Conservation (phyloP, 2,888 invertebrate species). For the Sarcophaga subvicina region DNA sequence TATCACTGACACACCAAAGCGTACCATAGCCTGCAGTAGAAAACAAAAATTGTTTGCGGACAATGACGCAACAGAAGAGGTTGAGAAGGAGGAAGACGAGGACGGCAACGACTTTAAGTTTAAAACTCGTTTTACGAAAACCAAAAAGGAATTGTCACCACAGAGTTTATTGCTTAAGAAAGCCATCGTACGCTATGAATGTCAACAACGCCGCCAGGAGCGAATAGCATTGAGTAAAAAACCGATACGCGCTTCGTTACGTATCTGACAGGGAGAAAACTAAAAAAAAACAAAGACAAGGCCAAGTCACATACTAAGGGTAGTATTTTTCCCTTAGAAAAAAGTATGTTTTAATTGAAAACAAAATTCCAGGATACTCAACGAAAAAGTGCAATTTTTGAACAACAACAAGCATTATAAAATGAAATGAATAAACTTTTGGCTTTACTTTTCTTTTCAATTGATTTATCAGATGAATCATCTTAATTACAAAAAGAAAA, state of each 20-base stretch:
- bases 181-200: slow-evolving; percentile 68
- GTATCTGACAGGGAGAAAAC: slow-evolving; percentile 46
- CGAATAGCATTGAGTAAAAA: slow-evolving; percentile 69
- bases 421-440: background rate
- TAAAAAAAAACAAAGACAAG: too few species aligned
- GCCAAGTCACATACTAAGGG: background rate
- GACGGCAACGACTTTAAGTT: slow-evolving; percentile 49
- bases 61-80: slow-evolving; percentile 10
- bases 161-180: slow-evolving; percentile 57
- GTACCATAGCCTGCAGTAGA: slow-evolving; percentile 43
- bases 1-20: slow-evolving; percentile 50
- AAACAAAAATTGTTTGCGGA: slow-evolving; percentile 27
- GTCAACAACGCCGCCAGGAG: slow-evolving; percentile 70
- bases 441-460: slow-evolving; percentile 8
- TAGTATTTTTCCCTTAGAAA: background rate
- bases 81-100: too few species aligned
- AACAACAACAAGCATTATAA: background rate
- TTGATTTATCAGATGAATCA: slow-evolving; percentile 45
- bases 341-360: background rate
- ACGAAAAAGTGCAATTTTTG: slow-evolving; percentile 42
- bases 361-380: slow-evolving; percentile 2
- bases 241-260: slow-evolving; percentile 65
- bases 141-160: slow-evolving; percentile 71
- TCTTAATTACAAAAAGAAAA: background rate
- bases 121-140: slow-evolving; percentile 66